A percentile compares a stretch with the other conserved stretches of the same genome.
These are phyloP conservation scores for Peromyscus californicus DNA, from an alignment of 2,113 vertebrate species.

Conservation along the genomic window DNA sequence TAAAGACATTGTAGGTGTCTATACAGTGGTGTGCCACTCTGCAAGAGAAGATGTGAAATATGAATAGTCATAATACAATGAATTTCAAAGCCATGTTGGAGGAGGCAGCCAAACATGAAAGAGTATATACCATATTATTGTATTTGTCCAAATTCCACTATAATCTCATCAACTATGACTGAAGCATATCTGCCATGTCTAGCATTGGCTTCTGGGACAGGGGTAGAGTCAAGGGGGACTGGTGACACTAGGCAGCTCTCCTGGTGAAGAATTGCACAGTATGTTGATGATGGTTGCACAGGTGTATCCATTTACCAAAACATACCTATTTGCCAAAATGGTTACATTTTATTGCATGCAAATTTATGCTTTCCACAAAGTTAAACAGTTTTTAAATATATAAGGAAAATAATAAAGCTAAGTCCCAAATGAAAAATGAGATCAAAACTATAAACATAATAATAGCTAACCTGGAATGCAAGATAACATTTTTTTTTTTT, in stretches of 20 bases:
- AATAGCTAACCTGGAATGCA: background rate
- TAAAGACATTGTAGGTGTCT: background rate
- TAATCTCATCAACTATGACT: background rate
- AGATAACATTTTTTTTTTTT: background rate
- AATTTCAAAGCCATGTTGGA: background rate
- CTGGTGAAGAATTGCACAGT: background rate
- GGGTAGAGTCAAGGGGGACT: background rate
- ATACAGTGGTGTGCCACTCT: background rate
- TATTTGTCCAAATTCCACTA: background rate
- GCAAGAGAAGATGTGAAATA: background rate
- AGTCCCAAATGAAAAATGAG: background rate
- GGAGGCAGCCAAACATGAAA: background rate
- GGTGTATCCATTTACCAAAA: background rate
- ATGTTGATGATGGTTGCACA: background rate
- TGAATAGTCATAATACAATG: background rate
- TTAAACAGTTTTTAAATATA: background rate
- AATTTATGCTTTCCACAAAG: background rate
- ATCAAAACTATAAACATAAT: background rate
- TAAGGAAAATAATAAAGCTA: background rate
- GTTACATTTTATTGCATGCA: background rate
- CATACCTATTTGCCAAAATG: background rate
- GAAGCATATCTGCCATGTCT: background rate
- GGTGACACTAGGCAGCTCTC: background rate
- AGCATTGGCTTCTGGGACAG: background rate
- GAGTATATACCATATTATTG: background rate